Conservation (phyloP, 64 coral and sea anemone genomes). For the Montipora efflorescens region DNA sequence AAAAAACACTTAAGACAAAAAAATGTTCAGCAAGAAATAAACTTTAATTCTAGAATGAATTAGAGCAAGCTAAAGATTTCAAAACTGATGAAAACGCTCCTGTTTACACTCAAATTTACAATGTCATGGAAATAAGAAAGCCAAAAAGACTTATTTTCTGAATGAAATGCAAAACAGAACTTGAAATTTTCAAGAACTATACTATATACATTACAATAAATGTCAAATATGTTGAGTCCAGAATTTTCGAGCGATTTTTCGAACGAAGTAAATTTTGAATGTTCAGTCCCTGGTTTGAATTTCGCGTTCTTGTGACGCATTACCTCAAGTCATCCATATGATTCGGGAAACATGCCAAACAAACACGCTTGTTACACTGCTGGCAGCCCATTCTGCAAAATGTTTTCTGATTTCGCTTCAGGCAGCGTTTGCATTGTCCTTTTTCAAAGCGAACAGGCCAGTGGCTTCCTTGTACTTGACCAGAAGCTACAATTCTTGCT, state of each 20-base stretch:
- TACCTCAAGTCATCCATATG: background rate
- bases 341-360: constrained; percentile 19
- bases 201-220: background rate
- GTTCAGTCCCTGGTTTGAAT: background rate
- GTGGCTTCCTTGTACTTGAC: background rate
- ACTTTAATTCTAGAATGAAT: constrained; percentile 32
- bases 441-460: constrained; percentile 22
- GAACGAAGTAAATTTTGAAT: too few relatives aligned
- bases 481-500: background rate
- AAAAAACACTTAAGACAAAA: constrained; percentile 22
- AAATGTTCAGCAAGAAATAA: constrained; percentile 19
- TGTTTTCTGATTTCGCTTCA: constrained; percentile 1
- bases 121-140: background rate
- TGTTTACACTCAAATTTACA: background rate
- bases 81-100: background rate
- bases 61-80: background rate
- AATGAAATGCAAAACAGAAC: background rate
- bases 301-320: background rate
- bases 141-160: background rate
- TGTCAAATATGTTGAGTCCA: constrained; percentile 5
- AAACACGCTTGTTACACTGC: background rate
- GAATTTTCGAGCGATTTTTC: background rate
- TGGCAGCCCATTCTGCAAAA: constrained; percentile 11
- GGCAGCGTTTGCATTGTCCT: constrained; percentile 8
- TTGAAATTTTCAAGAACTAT: background rate